Percentiles rank a stretch among this genome's conserved stretches.
These are phyloP conservation scores for Triplophysa tibetana DNA, from an alignment of 2,113 vertebrate species.

Conservation along the genomic window DNA sequence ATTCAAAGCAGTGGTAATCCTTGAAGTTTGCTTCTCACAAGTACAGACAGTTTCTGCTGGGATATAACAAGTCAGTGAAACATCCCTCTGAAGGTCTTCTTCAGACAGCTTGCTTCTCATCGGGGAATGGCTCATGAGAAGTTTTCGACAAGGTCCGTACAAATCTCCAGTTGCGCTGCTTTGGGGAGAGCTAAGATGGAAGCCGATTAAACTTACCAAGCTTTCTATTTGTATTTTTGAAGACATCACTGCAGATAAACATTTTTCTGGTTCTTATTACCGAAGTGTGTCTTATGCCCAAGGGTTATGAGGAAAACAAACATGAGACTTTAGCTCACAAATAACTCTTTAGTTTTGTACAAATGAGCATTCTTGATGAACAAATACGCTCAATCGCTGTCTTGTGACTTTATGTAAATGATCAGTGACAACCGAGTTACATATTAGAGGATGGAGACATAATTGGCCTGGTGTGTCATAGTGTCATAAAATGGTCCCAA, in stretches of 20 bases:
- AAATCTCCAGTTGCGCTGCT: conserved; percentile 66
- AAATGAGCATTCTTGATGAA: conserved; percentile 71
- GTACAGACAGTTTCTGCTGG: conserved; percentile 55
- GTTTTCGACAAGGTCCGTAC: conserved; percentile 70
- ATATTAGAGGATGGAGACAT: background rate
- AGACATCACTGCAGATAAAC: conserved; percentile 73
- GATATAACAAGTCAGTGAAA: conserved; percentile 48
- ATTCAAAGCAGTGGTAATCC: conserved; percentile 46
- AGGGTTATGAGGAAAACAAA: conserved; percentile 74
- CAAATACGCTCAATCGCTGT: conserved; percentile 2
- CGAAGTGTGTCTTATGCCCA: conserved; percentile 77
- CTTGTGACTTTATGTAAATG: conserved; percentile 6
- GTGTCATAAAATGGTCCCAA: no score
- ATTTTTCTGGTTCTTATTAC: conserved; percentile 75
- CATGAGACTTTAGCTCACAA: conserved; percentile 78
- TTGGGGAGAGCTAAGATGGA: conserved; percentile 65
- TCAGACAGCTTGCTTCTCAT: conserved; percentile 62
- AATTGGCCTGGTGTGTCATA: background rate
- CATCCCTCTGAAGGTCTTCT: conserved; percentile 51
- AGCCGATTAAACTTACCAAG: conserved; percentile 60
- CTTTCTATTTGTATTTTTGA: conserved; percentile 68
- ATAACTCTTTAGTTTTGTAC: conserved; percentile 75
- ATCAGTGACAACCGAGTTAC: background rate
- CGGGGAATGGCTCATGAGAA: conserved; percentile 70
- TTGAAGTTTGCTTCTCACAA: conserved; percentile 63